Percentiles rank a stretch among this genome's conserved stretches.
Conservation (phyloP, 2,888 invertebrate genomes). For the Drosophila paramelanica region DNA sequence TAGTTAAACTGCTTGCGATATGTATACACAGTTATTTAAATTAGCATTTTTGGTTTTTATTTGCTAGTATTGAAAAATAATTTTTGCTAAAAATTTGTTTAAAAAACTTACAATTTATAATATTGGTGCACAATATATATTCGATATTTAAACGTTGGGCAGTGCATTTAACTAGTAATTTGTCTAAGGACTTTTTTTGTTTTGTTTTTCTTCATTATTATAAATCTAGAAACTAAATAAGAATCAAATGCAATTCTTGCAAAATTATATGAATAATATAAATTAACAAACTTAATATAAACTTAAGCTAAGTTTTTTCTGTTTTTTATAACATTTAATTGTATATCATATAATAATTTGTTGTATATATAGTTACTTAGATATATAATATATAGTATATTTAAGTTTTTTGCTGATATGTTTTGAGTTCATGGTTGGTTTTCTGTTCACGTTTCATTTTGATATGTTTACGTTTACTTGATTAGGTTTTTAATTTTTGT, state of each 20-base stretch:
- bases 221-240: slow-evolving; percentile 23
- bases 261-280: slow-evolving; percentile 23
- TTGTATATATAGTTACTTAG: slow-evolving; percentile 32
- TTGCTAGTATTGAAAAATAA: slow-evolving; percentile 61
- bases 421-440: slow-evolving; percentile 83
- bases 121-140: slow-evolving; percentile 50
- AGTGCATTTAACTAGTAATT: slow-evolving; percentile 74
- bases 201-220: slow-evolving; percentile 17
- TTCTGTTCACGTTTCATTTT: slow-evolving; percentile 34
- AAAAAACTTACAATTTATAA: slow-evolving; percentile 57
- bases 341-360: slow-evolving; percentile 22
- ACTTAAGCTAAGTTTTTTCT: slow-evolving; percentile 7
- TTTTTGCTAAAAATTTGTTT: slow-evolving; percentile 68
- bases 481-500: slow-evolving; percentile 22
- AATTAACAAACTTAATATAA: slow-evolving; percentile 24
- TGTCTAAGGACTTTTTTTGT: slow-evolving; percentile 64
- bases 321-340: slow-evolving; percentile 18
- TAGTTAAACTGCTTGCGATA: slow-evolving; percentile 47
- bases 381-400: slow-evolving; percentile 14
- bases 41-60: slow-evolving; percentile 28
- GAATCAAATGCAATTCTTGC: slow-evolving; percentile 31
- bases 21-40: slow-evolving; percentile 37
- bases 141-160: slow-evolving; percentile 48
- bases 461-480: slow-evolving; percentile 62
- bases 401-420: slow-evolving; percentile 76